These are phyloP conservation scores for Onychomys arenicola DNA, from an alignment of 2,797 vertebrate genomes.

Conservation along the genomic window DNA sequence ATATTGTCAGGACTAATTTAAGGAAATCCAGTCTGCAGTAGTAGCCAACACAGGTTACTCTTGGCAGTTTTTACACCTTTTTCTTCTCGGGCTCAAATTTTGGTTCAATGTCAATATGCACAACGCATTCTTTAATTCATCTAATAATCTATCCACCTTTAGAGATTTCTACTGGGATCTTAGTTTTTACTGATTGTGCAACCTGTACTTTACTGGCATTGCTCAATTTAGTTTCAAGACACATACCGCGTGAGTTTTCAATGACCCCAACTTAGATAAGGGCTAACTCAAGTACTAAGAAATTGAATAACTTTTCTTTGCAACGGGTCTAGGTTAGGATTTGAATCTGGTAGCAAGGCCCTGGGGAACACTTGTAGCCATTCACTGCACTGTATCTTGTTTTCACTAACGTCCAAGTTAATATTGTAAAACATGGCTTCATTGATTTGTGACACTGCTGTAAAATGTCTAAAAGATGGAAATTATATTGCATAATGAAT, in stretches of 20 bases:
- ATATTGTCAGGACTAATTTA: not conserved
- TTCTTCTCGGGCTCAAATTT: not conserved
- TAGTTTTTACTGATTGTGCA: not conserved
- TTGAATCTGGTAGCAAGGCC: not conserved
- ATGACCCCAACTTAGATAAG: not conserved
- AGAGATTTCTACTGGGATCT: not conserved
- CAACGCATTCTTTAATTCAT: not conserved
- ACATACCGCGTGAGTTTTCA: not conserved
- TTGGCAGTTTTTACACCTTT: not conserved
- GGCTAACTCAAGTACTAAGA: not conserved
- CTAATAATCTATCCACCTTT: not conserved
- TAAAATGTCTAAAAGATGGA: slow-evolving; percentile 24
- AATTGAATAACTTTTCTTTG: not conserved
- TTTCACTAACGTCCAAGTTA: not conserved
- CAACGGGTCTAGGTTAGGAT: not conserved
- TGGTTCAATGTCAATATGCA: not conserved
- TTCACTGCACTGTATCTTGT: not conserved
- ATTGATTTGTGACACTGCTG: slow-evolving; percentile 17
- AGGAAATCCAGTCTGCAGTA: not conserved
- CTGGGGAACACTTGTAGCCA: not conserved
- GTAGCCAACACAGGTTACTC: not conserved
- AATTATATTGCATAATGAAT: not conserved
- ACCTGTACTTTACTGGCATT: not conserved
- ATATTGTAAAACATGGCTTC: not conserved
- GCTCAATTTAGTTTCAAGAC: not conserved